Conservation (phyloP, 2,888 invertebrate genomes). For the Oxycera nigricornis region DNA sequence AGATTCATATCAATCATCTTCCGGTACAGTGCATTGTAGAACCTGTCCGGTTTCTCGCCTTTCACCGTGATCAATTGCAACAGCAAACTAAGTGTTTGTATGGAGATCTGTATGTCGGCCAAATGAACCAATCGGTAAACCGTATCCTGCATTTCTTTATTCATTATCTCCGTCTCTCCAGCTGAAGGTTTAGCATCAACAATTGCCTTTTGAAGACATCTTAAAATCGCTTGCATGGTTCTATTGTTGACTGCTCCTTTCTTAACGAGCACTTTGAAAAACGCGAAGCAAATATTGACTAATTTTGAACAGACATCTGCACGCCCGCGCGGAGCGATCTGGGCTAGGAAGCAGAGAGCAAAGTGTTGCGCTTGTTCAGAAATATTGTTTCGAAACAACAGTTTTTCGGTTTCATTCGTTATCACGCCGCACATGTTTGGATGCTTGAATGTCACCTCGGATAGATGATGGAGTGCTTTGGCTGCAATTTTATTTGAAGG, state of each 20-base stretch:
- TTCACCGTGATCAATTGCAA: constrained; percentile 56
- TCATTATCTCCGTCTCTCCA: constrained; percentile 56
- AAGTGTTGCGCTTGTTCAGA: constrained; percentile 89
- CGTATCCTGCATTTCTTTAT: constrained; percentile 66
- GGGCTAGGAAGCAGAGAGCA: constrained; percentile 88
- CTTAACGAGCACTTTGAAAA: constrained; percentile 92
- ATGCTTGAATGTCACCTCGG: constrained; percentile 81
- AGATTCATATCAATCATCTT: constrained; percentile 82
- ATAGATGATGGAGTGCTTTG: constrained; percentile 84
- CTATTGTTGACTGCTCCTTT: constrained; percentile 80
- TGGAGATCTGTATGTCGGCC: constrained; percentile 74
- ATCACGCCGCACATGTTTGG: constrained; percentile 92
- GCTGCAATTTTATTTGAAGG: constrained; percentile 82
- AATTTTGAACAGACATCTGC: constrained; percentile 84
- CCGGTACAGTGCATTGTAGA: constrained; percentile 87
- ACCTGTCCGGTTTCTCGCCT: constrained; percentile 62
- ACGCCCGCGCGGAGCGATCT: constrained; percentile 75
- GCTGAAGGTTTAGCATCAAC: constrained; percentile 55
- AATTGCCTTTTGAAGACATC: constrained; percentile 80
- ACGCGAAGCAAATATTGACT: constrained; percentile 91
- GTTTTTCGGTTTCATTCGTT: constrained; percentile 84
- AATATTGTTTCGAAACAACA: constrained; percentile 89
- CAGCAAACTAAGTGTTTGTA: constrained; percentile 63
- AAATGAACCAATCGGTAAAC: constrained; percentile 83
- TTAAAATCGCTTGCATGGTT: constrained; percentile 82